Base-by-base conservation (phyloP, 1,140 invertebrate genomes). In the Drosophila lini region DNA sequence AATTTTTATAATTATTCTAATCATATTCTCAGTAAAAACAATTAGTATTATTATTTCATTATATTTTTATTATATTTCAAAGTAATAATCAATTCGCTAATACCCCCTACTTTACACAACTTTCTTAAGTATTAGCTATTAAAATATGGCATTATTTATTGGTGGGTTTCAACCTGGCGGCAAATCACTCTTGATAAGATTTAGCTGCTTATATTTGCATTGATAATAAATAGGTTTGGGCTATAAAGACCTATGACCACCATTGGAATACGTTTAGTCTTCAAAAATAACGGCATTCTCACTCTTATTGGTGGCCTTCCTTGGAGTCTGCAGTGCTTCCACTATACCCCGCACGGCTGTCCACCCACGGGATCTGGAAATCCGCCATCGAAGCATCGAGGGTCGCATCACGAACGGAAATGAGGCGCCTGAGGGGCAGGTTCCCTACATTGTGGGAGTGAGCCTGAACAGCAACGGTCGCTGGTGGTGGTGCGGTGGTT, bases 401-500 rank as follows among this genome's bases (percentile, higher is more conserved):
- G 89, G 84, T 41, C 80, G 89, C 16, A 91, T 91, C 19, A 91
- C 90, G 32, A 91, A 91, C 31, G 90, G 90, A n/a, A 73, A 84
- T 16, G 50, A 73, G 48, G 90, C 90, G 2, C 41, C 55, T 3
- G 85, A 91, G 13, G 93, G 93, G 0, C 92, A 94, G 80, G 93
- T 93, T 19, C 94, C 94, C 19, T 93, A 93, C 58, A 93, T 94
- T 63, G 93, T 92, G 16, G 91, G 92, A 1, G 79, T 94, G 16
- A 78, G 74, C 16, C 82, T 94, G 74, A 85, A 92, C 28, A 88
- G 65, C 34, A 74, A 75, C 9, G 73, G 73, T 2, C 34, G 16
- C 19, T 75, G 73, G 73, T 73, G 88, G 82, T 93, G 93, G 86
- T 96, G 95, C 78, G 95, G 95, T 6, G 95, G 94, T n/a, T 94